phyloP scores from a whole-genome alignment of 2,113 vertebrate species.

The Nothobranchius furzeri region DNA sequence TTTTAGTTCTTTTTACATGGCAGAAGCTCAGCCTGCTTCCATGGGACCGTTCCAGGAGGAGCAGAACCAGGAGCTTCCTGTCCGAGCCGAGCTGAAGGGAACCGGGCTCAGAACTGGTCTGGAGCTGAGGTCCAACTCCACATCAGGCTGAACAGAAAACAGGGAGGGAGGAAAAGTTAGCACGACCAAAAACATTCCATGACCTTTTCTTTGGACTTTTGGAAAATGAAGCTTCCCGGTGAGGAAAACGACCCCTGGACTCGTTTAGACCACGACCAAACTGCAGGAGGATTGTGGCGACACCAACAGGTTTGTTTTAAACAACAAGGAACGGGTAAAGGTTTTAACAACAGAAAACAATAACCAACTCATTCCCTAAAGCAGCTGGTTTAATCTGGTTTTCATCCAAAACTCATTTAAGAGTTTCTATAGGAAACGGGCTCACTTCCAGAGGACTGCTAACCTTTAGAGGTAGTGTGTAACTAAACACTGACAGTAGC shows the following conservation, averaged over 20 bases:
- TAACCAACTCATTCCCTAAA: too few relatives aligned
- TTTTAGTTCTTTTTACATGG: slow-evolving; percentile 35
- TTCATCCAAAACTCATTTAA: neutral
- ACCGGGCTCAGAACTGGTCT: slow-evolving; percentile 35
- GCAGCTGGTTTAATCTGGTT: neutral
- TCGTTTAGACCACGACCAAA: too few relatives aligned
- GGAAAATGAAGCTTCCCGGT: too few relatives aligned
- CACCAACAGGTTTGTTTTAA: too few relatives aligned
- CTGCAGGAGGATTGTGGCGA: too few relatives aligned
- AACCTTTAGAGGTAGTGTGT: too few relatives aligned
- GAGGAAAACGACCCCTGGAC: too few relatives aligned
- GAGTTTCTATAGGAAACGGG: too few relatives aligned
- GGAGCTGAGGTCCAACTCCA: slow-evolving; percentile 11
- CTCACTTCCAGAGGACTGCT: too few relatives aligned
- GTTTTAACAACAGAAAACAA: too few relatives aligned
- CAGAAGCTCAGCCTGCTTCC: neutral
- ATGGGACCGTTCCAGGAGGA: neutral
- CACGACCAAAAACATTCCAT: slow-evolving; percentile 11
- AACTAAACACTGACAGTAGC: neutral
- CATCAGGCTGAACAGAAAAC: slow-evolving; percentile 54
- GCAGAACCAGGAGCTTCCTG: slow-evolving; percentile 29
- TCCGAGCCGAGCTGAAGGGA: slow-evolving; percentile 37
- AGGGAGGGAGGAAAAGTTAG: slow-evolving; percentile 6
- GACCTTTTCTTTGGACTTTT: slow-evolving; percentile 1
- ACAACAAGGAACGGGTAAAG: too few relatives aligned